Base-by-base conservation (phyloP, 1,140 invertebrate genomes). In the Centruroides sculpturatus region DNA sequence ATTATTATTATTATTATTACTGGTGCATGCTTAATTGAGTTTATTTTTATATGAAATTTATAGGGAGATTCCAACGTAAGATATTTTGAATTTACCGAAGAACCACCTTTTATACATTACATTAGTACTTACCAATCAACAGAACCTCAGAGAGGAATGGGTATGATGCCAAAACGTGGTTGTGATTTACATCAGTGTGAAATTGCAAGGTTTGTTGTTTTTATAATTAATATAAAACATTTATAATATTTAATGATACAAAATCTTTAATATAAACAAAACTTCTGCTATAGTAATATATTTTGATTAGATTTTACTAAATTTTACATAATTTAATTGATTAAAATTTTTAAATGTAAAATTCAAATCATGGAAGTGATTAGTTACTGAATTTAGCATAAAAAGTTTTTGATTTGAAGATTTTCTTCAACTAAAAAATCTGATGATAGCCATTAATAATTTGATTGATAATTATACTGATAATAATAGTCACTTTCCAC, bases 91-190 rank as follows among this genome's bases (percentile, higher is more conserved):
- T 90, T 99, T 66, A 96, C 90, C 35, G 85, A 92, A 3, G 93
- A 98, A 72, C 85, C 88, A 46, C 92, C 94, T 0, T 97, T 92
- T 74, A 89, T 97, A 55, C 93, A 98, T 74, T 99, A 96, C 75
- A 96, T 99, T 70, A 98, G 93, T 77, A 96, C 92, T 70, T 89
- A 92, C 80, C 85, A 92, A 80, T 92, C 90, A 46, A 87, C 89
- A 34, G 91, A 96, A 75, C 95, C 96, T 57, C 96, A 99, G 74
- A 80, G 95, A 80, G 95, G 93, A 70, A 89, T 98, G 71, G 94
- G 93, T 63, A 87, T 93, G 81, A 98, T 99, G 94, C 93, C 93
- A 64, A 99, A 99, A 78, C 80, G 96, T 71, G 96, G 96, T 62
- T 88, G 90, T 76, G 93, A 98, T 75, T 87, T 94, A 50, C 87